Percentiles rank a stretch among this genome's conserved stretches.
These are phyloP conservation scores for Lepidochrysops patricia DNA, from an alignment of 2,888 invertebrate genomes.

Conservation along the genomic window DNA sequence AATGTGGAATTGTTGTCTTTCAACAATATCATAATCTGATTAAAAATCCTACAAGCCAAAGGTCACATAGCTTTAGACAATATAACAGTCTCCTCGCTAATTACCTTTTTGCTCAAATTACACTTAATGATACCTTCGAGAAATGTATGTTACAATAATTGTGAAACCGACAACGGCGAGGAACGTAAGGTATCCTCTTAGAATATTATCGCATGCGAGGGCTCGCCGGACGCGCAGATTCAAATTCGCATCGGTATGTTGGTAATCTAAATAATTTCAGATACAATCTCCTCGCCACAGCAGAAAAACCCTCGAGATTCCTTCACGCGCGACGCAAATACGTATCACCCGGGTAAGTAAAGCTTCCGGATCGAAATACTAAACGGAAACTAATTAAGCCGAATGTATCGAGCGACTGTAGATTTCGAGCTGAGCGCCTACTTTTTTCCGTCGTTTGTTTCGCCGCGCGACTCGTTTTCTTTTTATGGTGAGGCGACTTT, in stretches of 20 bases:
- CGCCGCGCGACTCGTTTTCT: slow-evolving; percentile 37
- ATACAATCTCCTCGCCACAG: not conserved
- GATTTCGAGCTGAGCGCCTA: slow-evolving; percentile 24
- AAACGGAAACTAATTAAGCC: slow-evolving; percentile 32
- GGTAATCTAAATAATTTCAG: slow-evolving; percentile 4
- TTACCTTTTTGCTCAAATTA: slow-evolving; percentile 1
- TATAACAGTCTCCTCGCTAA: not conserved
- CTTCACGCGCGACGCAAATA: slow-evolving; percentile 4
- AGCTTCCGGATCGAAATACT: slow-evolving; percentile 39
- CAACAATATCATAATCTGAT: not conserved
- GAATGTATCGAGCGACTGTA: slow-evolving; percentile 29
- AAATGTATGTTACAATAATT: not conserved
- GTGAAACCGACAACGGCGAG: not conserved
- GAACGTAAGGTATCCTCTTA: not conserved
- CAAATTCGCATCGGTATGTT: not conserved
- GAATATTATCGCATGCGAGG: not conserved
- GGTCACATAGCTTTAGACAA: slow-evolving; percentile 1
- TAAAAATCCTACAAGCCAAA: not conserved
- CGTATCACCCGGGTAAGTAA: not conserved
- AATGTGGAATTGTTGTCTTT: not conserved
- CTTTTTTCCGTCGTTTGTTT: slow-evolving; percentile 28
- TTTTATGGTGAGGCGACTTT: slow-evolving; percentile 38
- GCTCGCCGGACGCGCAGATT: not conserved
- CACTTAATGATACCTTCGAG: not conserved
- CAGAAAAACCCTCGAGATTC: slow-evolving; percentile 6